Evolutionary conservation across 2,888 invertebrate genomes (phyloP).

Genomic region (Plagiodera versicolora): DNA sequence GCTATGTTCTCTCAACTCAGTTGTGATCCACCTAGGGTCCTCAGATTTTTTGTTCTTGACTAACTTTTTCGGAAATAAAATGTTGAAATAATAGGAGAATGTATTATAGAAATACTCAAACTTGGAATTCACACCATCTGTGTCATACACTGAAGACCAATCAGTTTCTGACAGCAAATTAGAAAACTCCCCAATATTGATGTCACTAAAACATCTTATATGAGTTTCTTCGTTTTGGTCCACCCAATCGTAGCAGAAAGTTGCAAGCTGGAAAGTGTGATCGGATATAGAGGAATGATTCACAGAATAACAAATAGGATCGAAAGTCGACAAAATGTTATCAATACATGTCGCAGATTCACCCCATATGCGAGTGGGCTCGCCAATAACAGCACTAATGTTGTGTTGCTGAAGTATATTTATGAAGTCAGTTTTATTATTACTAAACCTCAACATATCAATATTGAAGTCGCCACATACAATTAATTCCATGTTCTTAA

Average conservation of each 20-base stretch:
- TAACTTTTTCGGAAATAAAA: slow-evolving; percentile 1
- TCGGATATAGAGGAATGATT: no score
- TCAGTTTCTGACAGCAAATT: no score
- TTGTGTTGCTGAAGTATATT: slow-evolving; percentile 1
- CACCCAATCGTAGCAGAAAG: background rate
- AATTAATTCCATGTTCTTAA: background rate
- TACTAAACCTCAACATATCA: background rate
- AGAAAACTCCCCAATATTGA: background rate
- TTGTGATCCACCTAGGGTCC: background rate
- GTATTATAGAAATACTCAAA: background rate
- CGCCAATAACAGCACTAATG: no score
- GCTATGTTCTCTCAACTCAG: background rate
- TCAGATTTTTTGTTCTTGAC: background rate
- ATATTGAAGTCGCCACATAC: background rate
- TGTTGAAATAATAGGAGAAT: background rate
- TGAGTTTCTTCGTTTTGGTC: background rate
- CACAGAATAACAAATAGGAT: no score
- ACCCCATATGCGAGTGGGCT: no score
- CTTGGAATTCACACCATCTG: background rate
- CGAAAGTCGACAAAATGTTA: no score
- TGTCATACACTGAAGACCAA: background rate
- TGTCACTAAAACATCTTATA: background rate
- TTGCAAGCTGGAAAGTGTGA: no score
- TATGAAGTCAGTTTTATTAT: background rate
- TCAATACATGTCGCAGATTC: no score